Evolutionary conservation across 2,888 invertebrate species (phyloP).

Genomic region (Hypolimnas misippus): DNA sequence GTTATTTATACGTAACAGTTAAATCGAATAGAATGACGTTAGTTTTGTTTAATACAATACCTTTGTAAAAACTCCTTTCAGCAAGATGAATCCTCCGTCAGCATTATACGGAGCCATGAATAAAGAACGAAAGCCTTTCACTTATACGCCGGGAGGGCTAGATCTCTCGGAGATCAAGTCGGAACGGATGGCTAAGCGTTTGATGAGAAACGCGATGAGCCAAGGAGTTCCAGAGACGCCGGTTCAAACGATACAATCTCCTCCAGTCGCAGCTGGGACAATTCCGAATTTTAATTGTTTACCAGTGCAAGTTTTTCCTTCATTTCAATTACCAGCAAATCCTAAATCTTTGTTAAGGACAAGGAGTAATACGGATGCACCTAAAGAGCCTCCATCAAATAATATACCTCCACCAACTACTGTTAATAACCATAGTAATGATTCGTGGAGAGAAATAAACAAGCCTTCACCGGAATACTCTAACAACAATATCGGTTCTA

Average conservation of each 20-base stretch:
- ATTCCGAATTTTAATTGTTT: constrained; percentile 77
- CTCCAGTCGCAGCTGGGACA: constrained; percentile 72
- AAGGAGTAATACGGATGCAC: constrained; percentile 66
- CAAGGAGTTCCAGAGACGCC: constrained; percentile 89
- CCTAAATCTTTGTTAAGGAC: constrained; percentile 83
- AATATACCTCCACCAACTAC: constrained; percentile 43
- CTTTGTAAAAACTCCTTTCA: constrained; percentile 62
- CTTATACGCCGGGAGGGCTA: constrained; percentile 96
- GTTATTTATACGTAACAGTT: constrained; percentile 45
- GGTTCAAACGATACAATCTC: constrained; percentile 76
- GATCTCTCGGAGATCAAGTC: constrained; percentile 96
- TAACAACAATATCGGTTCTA: constrained; percentile 50
- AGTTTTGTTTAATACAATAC: constrained; percentile 42
- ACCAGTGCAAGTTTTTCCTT: constrained; percentile 82
- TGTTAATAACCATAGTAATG: constrained; percentile 41
- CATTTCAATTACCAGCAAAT: constrained; percentile 88
- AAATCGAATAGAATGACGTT: constrained; percentile 19
- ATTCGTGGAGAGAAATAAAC: constrained; percentile 53
- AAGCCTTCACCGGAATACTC: constrained; percentile 45
- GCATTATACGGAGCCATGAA: constrained; percentile 95
- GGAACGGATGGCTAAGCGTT: constrained; percentile 93
- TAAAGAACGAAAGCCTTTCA: constrained; percentile 97
- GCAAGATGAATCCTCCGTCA: constrained; percentile 89
- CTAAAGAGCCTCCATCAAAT: constrained; percentile 54
- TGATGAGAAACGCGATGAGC: constrained; percentile 82